These are phyloP conservation scores for Paralinhomoeus sp. DNA, from an alignment of 2,888 invertebrate species.

Conservation along the genomic window DNA sequence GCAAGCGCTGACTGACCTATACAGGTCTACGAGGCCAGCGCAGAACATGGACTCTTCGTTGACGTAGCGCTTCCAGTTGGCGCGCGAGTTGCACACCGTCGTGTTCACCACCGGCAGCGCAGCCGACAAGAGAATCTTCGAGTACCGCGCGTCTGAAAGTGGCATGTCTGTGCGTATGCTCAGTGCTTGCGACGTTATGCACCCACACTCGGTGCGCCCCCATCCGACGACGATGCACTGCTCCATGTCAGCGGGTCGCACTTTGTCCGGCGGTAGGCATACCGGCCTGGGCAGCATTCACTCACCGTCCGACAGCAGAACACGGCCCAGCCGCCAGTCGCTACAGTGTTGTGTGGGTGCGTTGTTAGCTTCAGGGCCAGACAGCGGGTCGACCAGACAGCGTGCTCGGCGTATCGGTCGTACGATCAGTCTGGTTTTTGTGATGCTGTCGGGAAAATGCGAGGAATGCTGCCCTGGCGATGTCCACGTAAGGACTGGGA, in stretches of 20 bases:
- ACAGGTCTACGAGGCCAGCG: neutral
- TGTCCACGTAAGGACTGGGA: too few relatives aligned
- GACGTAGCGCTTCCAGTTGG: slow-evolving; percentile 1
- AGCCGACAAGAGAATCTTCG: neutral
- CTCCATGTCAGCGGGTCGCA: neutral
- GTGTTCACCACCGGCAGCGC: neutral
- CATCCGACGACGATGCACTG: slow-evolving; percentile 1
- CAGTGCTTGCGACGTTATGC: too few relatives aligned
- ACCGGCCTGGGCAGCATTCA: neutral
- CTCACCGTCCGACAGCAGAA: neutral
- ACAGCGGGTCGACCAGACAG: too few relatives aligned
- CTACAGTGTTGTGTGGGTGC: too few relatives aligned
- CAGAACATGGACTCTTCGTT: slow-evolving; percentile 1
- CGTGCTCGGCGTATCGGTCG: neutral
- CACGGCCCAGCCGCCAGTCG: too few relatives aligned
- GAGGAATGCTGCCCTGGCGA: too few relatives aligned
- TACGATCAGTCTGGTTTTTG: neutral
- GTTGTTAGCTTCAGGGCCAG: too few relatives aligned
- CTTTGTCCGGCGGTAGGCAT: neutral
- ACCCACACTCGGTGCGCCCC: neutral
- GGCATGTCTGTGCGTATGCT: neutral
- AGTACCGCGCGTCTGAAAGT: neutral
- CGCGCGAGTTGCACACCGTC: neutral
- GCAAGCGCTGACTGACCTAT: neutral
- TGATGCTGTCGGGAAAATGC: neutral